Percentiles rank a stretch among this genome's conserved stretches.
These are phyloP conservation scores for Triplophysa bombifrons DNA, from an alignment of 2,797 vertebrate species.

Conservation along the genomic window DNA sequence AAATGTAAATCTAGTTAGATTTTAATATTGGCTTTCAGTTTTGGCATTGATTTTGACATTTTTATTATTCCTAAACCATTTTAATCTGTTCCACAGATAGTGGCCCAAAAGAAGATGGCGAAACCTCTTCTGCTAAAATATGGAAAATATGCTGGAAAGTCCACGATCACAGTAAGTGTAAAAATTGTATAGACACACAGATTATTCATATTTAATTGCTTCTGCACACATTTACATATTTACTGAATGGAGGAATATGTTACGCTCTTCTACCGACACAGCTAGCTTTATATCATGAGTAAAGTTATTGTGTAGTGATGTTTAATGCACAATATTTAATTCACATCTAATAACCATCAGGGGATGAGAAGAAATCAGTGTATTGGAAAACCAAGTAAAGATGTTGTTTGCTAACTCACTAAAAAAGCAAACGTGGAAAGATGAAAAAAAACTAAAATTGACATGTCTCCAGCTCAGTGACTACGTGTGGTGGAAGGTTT, in stretches of 20 bases:
- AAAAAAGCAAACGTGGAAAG: not conserved
- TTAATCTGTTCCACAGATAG: slow-evolving; percentile 80
- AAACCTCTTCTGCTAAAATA: slow-evolving; percentile 90
- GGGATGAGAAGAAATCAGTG: not conserved
- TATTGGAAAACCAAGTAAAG: not conserved
- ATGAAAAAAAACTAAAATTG: not conserved
- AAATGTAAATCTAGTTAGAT: slow-evolving; percentile 15
- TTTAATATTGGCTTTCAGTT: slow-evolving; percentile 29
- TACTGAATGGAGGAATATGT: not conserved
- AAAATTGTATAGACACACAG: not conserved
- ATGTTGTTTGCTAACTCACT: too few species aligned
- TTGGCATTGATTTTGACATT: not conserved
- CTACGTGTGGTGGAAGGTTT: not conserved
- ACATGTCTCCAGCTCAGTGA: not conserved
- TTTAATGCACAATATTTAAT: too few species aligned
- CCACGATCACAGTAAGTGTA: slow-evolving; percentile 87
- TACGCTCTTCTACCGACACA: not conserved
- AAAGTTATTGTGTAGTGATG: not conserved
- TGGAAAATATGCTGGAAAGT: slow-evolving; percentile 92
- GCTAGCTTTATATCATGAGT: not conserved
- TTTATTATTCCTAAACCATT: slow-evolving; percentile 3
- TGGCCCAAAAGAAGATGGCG: slow-evolving; percentile 92
- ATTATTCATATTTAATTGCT: slow-evolving; percentile 9
- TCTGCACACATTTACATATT: slow-evolving; percentile 15
- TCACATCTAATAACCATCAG: not conserved